Evolutionary conservation across 2,888 invertebrate species (phyloP).

Genomic region (Venusia cambrica): DNA sequence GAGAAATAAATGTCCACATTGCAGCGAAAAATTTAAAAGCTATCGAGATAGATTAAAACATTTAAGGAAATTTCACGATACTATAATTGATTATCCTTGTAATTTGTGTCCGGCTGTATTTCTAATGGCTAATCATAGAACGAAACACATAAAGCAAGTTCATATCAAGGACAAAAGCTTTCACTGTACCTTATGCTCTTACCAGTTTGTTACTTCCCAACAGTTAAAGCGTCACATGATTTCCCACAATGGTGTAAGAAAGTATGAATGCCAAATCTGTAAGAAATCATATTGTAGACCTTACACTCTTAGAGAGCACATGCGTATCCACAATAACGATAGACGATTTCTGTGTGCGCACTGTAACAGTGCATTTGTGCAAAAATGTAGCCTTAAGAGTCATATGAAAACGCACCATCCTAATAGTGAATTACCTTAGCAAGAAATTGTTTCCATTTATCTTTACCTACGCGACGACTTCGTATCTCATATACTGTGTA

Average conservation of each 20-base stretch:
- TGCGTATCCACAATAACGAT: conserved; percentile 67
- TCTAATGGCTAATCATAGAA: conserved; percentile 44
- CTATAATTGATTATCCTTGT: conserved; percentile 60
- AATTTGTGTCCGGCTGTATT: conserved; percentile 60
- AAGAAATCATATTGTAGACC: conserved; percentile 44
- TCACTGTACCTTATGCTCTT: conserved; percentile 51
- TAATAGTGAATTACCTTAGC: conserved; percentile 25
- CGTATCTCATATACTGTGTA: too few species aligned
- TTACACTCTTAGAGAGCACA: conserved; percentile 58
- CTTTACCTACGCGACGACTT: too few species aligned
- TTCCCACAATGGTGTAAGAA: conserved; percentile 52
- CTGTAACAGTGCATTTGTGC: conserved; percentile 62
- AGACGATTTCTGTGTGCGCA: conserved; percentile 66
- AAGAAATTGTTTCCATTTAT: too few species aligned
- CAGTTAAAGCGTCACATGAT: conserved; percentile 59
- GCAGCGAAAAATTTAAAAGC: conserved; percentile 56
- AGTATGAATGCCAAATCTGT: conserved; percentile 34
- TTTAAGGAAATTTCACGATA: conserved; percentile 50
- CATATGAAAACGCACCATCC: conserved; percentile 66
- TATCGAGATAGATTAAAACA: conserved; percentile 54
- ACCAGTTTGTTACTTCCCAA: conserved; percentile 51
- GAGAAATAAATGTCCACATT: conserved; percentile 41
- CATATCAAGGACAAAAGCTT: conserved; percentile 57
- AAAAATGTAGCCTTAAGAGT: conserved; percentile 66
- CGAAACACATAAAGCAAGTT: conserved; percentile 60